Evolutionary conservation across 1,140 invertebrate species (phyloP), one percentile per base, ranked within the genome.

Genomic region (Pogonognathellus flavescens): DNA sequence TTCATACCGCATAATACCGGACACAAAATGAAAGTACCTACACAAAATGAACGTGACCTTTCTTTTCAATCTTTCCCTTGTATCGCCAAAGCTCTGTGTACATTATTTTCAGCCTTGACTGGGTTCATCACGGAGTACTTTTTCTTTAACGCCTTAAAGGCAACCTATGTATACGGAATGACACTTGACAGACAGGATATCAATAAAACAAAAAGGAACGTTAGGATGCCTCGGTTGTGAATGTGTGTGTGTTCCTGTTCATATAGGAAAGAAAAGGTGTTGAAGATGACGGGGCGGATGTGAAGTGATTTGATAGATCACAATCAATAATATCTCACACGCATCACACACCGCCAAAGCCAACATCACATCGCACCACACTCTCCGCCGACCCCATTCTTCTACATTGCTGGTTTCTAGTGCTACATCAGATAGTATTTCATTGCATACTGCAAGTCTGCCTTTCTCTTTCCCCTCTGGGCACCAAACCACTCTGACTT

Each of bases 241-340:
- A 49, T 66, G 41, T 76, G 70, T 62, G 18, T 41, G 70, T 76
- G 31, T 41, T 41, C 31, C 31, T 41, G 31, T 41, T 41, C 31
- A 41, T 41, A 76, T 49, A 50, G 70, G 49, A 50, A 76, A 76
- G 70, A 76, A 76, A 76, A 76, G 70, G 70, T 76, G 70, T 76
- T 41, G 70, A 76, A 50, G 70, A 76, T 50, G 70, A 76, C 31
- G 70, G 70, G 41, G 70, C 70, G 70, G 70, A 76, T 76, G 70
- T 76, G 70, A 76, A 76, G 70, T 76, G 70, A 76, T 76, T 76
- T 76, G 70, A 76, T 76, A 76, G 70, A 31, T 25, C 70, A 76
- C 70, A 76, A 76, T 76, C 70, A 76, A 76, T 76, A 76, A 76
- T 76, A 76, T 76, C 70, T 76, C 70, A 76, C 70, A 76, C 53